Evolutionary conservation across 2,113 vertebrate genomes (phyloP).

Genomic region (Bagarius yarrelli): DNA sequence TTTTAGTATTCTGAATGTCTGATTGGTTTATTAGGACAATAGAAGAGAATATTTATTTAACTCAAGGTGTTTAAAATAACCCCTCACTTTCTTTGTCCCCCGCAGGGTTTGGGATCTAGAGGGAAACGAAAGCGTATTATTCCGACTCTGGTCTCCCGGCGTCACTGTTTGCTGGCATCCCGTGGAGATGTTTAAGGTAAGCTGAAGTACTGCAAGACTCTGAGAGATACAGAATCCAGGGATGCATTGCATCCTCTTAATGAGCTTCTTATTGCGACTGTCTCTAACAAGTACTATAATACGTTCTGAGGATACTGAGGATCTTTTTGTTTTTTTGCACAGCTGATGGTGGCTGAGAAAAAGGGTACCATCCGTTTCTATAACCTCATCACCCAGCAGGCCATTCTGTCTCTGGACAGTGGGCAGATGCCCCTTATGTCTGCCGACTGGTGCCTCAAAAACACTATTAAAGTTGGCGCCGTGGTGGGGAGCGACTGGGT

Average conservation of each 20-base stretch:
- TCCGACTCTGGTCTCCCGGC: conserved; percentile 88
- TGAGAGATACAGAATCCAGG: background rate
- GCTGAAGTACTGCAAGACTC: background rate
- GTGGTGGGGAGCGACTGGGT: conserved; percentile 94
- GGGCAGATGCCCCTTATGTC: conserved; percentile 87
- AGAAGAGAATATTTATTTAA: background rate
- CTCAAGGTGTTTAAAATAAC: background rate
- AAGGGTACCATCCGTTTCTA: conserved; percentile 92
- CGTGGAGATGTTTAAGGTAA: conserved; percentile 87
- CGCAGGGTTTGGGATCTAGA: conserved; percentile 92
- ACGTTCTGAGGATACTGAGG: background rate
- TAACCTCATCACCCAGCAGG: conserved; percentile 86
- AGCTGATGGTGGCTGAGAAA: conserved; percentile 97
- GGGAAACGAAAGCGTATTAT: conserved; percentile 79
- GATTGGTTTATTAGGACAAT: background rate
- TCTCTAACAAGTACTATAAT: background rate
- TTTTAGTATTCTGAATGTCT: background rate
- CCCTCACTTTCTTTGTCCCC: too few species aligned
- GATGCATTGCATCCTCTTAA: background rate
- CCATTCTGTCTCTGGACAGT: conserved; percentile 90
- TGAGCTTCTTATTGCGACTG: background rate
- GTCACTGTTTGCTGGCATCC: conserved; percentile 97
- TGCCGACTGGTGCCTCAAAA: conserved; percentile 93
- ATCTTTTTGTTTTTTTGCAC: conserved; percentile 3
- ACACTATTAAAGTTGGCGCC: conserved; percentile 91